Percentiles rank a stretch among this genome's conserved stretches.
Conservation (phyloP, 2,888 invertebrate species). For the Lasius fuliginosus region DNA sequence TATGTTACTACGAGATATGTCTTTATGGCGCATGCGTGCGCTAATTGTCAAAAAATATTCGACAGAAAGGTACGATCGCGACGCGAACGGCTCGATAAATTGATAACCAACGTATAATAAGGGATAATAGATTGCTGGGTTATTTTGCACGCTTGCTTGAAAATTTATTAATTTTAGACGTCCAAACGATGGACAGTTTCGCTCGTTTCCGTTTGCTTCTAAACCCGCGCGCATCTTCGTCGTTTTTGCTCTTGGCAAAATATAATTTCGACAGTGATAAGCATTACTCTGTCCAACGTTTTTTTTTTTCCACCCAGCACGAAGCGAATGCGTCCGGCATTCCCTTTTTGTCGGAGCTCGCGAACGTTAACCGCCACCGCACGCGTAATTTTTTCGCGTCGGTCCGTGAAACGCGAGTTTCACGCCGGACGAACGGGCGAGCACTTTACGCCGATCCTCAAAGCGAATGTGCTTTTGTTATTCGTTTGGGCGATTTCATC, state of each 20-base stretch:
- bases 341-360: conserved; percentile 20
- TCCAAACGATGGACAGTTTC: not conserved
- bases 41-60: not conserved
- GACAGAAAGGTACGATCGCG: not conserved
- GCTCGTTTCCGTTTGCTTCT: not conserved
- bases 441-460: conserved; percentile 62
- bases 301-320: conserved; percentile 48
- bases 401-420: conserved; percentile 68
- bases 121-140: not conserved
- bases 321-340: conserved; percentile 34
- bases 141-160: not conserved
- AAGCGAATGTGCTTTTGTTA: conserved; percentile 75
- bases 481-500: conserved; percentile 68
- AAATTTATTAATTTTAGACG: not conserved
- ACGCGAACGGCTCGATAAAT: not conserved
- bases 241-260: conserved; percentile 51
- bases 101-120: not conserved
- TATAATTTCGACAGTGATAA: conserved; percentile 56
- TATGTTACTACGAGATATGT: not conserved
- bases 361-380: conserved; percentile 33
- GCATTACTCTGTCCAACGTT: conserved; percentile 49
- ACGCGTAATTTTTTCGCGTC: conserved; percentile 65
- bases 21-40: not conserved
- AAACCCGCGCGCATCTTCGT: not conserved
- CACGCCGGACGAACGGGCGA: conserved; percentile 56